A percentile compares a stretch with the other conserved stretches of the same genome.
phyloP scores from a whole-genome alignment of 1,140 invertebrate species.

The Drosophila pseudoananassae region DNA sequence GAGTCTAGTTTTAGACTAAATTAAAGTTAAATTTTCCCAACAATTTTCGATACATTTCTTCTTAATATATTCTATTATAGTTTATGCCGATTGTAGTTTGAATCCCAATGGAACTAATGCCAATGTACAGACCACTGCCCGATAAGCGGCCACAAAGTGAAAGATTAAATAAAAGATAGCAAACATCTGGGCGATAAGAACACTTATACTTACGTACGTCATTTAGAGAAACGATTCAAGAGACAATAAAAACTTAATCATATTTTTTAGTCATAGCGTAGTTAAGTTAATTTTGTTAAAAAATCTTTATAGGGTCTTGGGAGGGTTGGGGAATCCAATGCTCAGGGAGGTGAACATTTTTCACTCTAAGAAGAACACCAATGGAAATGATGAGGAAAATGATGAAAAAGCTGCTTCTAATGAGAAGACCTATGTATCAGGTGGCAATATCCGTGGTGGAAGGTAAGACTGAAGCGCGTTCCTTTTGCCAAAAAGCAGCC shows the following conservation, averaged over 20 bases:
- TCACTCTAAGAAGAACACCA: not conserved
- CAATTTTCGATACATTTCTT: no score
- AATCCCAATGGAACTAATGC: not conserved
- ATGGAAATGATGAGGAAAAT: not conserved
- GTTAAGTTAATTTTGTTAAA: no score
- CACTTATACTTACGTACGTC: no score
- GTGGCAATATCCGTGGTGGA: not conserved
- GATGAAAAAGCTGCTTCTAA: not conserved
- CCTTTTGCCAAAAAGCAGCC: not conserved
- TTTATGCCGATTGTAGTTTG: not conserved
- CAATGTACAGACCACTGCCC: not conserved
- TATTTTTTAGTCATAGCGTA: no score
- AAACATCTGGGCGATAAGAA: not conserved
- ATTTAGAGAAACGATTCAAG: no score
- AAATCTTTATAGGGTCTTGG: no score
- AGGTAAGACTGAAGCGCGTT: not conserved
- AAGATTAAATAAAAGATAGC: not conserved
- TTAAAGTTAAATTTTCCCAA: no score
- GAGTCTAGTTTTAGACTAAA: no score
- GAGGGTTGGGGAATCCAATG: no score
- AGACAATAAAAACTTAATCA: no score
- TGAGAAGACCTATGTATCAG: not conserved
- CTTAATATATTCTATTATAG: no score
- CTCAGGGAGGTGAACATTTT: no score
- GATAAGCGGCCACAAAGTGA: not conserved